Evolutionary conservation across 35 echinoderm and acorn worm species (phyloP).

Genomic region (Diadema setosum): DNA sequence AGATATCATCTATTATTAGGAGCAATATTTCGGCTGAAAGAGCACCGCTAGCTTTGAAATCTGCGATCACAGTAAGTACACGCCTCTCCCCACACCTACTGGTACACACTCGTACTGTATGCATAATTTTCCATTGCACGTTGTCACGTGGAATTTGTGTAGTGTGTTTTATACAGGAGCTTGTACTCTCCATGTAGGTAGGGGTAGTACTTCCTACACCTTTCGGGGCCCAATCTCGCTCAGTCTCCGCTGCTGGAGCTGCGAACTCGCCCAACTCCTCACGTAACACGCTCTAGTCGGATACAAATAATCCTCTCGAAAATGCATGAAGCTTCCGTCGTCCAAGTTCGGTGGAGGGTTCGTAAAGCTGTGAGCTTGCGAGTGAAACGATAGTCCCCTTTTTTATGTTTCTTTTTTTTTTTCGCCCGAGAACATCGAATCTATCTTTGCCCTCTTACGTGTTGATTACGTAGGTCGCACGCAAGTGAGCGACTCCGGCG

Average conservation of each 20-base stretch:
- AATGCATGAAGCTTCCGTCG: not conserved
- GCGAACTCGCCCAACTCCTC: not conserved
- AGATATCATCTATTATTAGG: not conserved
- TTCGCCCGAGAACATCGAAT: constrained; percentile 15
- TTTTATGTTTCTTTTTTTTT: no score
- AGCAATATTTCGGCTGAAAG: not conserved
- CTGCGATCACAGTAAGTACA: not conserved
- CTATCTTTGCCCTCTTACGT: constrained; percentile 62
- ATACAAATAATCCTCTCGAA: not conserved
- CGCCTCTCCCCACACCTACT: not conserved
- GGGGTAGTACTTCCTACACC: no score
- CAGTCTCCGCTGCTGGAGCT: no score
- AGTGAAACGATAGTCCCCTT: not conserved
- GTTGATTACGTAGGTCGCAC: constrained; percentile 67
- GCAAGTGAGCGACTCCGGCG: constrained; percentile 49
- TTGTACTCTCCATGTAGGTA: no score
- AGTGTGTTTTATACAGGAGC: no score
- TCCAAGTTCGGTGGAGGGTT: not conserved
- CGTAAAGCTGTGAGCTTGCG: not conserved
- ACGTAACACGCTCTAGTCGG: not conserved
- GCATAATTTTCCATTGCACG: not conserved
- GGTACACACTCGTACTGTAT: not conserved
- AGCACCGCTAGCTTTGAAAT: not conserved
- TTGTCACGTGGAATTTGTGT: not conserved
- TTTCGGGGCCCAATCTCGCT: not conserved